Base-by-base conservation (phyloP, 1,140 invertebrate genomes). In the Brachionus paranguensis region DNA sequence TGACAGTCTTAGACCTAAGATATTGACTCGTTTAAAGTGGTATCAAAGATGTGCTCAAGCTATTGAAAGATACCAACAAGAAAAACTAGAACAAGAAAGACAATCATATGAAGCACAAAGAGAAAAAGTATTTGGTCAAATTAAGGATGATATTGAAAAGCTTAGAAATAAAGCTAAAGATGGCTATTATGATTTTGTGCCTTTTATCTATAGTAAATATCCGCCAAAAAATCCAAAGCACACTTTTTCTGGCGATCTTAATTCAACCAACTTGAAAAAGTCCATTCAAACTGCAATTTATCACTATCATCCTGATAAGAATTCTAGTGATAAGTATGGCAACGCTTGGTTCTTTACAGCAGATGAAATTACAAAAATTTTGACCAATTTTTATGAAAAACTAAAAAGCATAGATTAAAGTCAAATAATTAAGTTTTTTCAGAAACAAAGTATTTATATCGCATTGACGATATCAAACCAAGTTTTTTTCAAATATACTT, bases 271-370 rank as follows among this genome's bases (percentile, higher is more conserved):
- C 33, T 12, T 68, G 29, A 68, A 68, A 68, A 68, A 68, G 12
- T 68, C 65, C 29, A 68, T 68, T 68, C 65, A 68, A 68, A 68
- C 27, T 68, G 65, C 65, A 37, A 68, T 68, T 14, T 68, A 1
- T 33, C 65, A 68, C n/a, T 68, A 68, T 68, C 65, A 68, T 68
- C 65, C 65, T 33, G 65, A 68, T 68, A 68, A 68, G 14, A 68
- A 68, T 68, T 17, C 65, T 3, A 68, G 33, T 27, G n/a, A 68
- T 24, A 10, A 68, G 33, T 41, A 33, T 68, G 65, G 65, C 33
- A 68, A 68, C 33, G 65, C 29, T 3, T 68, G 65, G 65, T 68
- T 6, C 33, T 68, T 68, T 68, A 68, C 24, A n/a, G 29, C 65
- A 68, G 65, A 68, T 68, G 65, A 68, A 8, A 68, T 68, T 33